Base-by-base conservation (phyloP, 2,113 vertebrate genomes). In the Mirounga angustirostris region DNA sequence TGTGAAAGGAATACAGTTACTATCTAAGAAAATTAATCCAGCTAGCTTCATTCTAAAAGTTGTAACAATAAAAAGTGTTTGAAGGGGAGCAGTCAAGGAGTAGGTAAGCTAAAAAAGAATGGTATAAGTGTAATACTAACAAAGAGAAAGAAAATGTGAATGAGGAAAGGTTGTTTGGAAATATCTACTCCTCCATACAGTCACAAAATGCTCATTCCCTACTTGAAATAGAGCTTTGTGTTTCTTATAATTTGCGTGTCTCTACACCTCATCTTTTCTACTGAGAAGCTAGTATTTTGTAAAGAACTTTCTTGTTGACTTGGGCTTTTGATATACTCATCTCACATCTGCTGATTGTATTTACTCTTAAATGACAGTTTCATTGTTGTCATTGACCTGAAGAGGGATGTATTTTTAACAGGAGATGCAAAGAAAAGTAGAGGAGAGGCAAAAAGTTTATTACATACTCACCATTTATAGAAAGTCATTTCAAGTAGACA, bases 201-300 rank as follows among this genome's bases (percentile, higher is more conserved):
- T 82, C 67, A 82, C 6, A 94, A 88, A 67, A 65, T 24, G 11
- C n/a, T 11, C 26, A 52, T 67, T 63, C 15, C 1, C 8, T 71
- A 81, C 28, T 56, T 94, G 91, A 80, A 92, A 58, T 69, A 91
- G 93, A 78, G 15, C 12, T 71, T 36, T 2, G 1, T 28, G 13
- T 36, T 94, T 95, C 65, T 63, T 86, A 14, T 22, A 71, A 73
- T 76, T 78, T 83, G 15, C 0, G 3, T 88, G 16, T 88, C 93
- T 80, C 33, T 94, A 28, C 43, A 89, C 15, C 18, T 89, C 73
- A 73, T 36, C 11, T 94, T 94, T 82, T 16, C 65, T 50, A 78
- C 16, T 84, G 9, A 93, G 65, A 88, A 93, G 24, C 54, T 95
- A 93, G 26, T 65, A 43, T 92, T 96, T 95, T 71, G 11, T 67